Base-by-base conservation (phyloP, 2,797 vertebrate genomes). In the Podargus strigoides region DNA sequence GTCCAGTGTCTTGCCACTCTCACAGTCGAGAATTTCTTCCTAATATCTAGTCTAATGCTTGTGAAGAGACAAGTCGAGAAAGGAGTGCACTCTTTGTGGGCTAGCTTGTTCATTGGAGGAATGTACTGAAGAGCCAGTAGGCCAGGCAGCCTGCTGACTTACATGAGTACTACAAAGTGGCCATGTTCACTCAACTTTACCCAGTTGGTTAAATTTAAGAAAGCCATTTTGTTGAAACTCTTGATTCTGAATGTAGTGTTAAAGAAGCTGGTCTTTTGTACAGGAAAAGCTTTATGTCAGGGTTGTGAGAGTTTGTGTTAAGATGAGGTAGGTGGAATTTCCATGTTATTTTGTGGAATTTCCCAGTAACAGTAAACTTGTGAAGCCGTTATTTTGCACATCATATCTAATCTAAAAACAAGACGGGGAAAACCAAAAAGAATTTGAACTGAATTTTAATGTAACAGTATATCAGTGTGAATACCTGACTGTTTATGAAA, bases 321-420 rank as follows among this genome's bases (percentile, higher is more conserved):
- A 60, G 16, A 36, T 87, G 37, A 37, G 58, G 76, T 68, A 19
- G 66, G 39, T 91, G 70, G 83, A 84, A 91, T 95, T 96, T 93
- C 91, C 82, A 27, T 75, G 16, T 42, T 78, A 88, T 84, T 93
- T 93, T 44, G n/a, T 85, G 90, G 91, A 93, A 93, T 91, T 96
- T 95, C 91, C 91, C 83, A 19, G 47, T 84, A 72, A 52, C 3
- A 0, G 46, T 53, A 24, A 77, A 49, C 64, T 74, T 74, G 49
- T 41, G 56, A 89, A 67, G 74, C 39, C 72, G 64, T 50, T 89
- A 53, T 82, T 90, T 93, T 63, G n/a, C 37, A 10, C 44, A 7
- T 67, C 80, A 14, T 34, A n/a, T 27, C 81, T 94, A 50, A 66
- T 75, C 62, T 73, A 13, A 88, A 88, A 93, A 58, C 28, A 36